Evolutionary conservation across 2,113 vertebrate species (phyloP).

Genomic region (Gasterosteus aculeatus): DNA sequence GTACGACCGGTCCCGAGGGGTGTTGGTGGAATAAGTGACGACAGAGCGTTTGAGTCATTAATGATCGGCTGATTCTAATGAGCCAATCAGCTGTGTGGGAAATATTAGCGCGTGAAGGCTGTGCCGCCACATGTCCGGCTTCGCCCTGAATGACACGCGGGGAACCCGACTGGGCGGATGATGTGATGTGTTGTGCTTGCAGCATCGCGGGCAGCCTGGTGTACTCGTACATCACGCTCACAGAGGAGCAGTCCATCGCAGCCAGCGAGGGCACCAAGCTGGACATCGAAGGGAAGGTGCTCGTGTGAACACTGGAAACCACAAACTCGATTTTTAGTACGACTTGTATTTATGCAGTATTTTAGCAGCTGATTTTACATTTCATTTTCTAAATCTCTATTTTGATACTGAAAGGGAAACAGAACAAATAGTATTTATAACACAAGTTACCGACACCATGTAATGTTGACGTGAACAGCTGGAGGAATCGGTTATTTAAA

Average conservation of each 20-base stretch:
- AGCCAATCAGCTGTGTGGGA: background rate
- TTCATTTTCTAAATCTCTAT: slow-evolving; percentile 46
- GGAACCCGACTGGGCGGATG: too few relatives aligned
- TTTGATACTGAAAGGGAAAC: slow-evolving; percentile 58
- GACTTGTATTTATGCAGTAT: slow-evolving; percentile 63
- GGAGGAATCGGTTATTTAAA: slow-evolving; percentile 3
- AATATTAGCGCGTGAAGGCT: background rate
- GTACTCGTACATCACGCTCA: slow-evolving; percentile 96
- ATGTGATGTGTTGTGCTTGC: slow-evolving; percentile 31
- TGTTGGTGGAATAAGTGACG: too few relatives aligned
- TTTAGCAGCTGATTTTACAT: slow-evolving; percentile 31
- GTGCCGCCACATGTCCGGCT: slow-evolving; percentile 25
- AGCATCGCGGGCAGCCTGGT: slow-evolving; percentile 96
- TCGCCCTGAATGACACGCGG: background rate
- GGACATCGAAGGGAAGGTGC: slow-evolving; percentile 78
- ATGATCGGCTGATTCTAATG: background rate
- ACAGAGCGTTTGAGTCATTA: too few relatives aligned
- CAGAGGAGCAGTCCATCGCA: slow-evolving; percentile 89
- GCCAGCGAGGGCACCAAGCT: slow-evolving; percentile 79
- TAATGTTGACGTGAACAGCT: slow-evolving; percentile 13
- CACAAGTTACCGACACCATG: slow-evolving; percentile 2
- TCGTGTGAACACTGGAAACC: slow-evolving; percentile 76
- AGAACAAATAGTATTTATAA: slow-evolving; percentile 33
- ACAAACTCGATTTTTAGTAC: slow-evolving; percentile 58
- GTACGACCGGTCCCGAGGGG: slow-evolving; percentile 64